Percentiles rank a stretch among this genome's conserved stretches.
Conservation (phyloP, 2,797 vertebrate genomes). For the Synanceia verrucosa region DNA sequence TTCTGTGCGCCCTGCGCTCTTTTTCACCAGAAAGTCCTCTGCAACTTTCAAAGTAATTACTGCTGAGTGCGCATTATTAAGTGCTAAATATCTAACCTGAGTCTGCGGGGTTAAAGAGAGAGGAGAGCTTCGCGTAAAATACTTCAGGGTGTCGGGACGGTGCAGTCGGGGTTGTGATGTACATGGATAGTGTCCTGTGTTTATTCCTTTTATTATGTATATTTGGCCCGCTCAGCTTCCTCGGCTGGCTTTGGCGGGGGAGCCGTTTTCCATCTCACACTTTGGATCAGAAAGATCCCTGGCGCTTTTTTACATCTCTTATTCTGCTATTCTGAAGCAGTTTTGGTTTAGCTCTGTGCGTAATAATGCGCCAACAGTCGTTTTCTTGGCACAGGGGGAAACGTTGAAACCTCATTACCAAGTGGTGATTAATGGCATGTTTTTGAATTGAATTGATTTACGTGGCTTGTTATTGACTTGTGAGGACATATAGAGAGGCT, state of each 20-base stretch:
- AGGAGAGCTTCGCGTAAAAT: conserved; percentile 53
- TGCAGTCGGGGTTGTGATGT: conserved; percentile 69
- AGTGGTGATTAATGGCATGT: background rate
- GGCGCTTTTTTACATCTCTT: conserved; percentile 38
- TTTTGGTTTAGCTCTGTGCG: conserved; percentile 39
- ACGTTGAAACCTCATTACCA: background rate
- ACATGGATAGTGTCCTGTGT: conserved; percentile 65
- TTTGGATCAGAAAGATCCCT: conserved; percentile 65
- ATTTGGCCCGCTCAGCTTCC: conserved; percentile 81
- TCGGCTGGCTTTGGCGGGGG: conserved; percentile 82
- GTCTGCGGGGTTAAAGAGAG: conserved; percentile 53
- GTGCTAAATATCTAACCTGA: conserved; percentile 58
- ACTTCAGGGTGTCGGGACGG: conserved; percentile 67
- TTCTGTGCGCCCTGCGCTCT: conserved; percentile 42
- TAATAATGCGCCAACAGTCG: conserved; percentile 48
- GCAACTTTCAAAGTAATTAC: conserved; percentile 73
- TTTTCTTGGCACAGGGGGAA: conserved; percentile 17
- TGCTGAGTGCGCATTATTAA: conserved; percentile 82
- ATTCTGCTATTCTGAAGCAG: conserved; percentile 39
- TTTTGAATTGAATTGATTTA: background rate
- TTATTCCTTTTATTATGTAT: conserved; percentile 85
- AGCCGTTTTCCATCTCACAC: conserved; percentile 87
- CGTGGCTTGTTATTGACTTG: background rate
- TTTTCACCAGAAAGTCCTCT: conserved; percentile 63
- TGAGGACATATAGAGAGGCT: background rate